These are phyloP conservation scores for Drosophila oshimai DNA, from an alignment of 1,140 invertebrate genomes.

Conservation along the genomic window DNA sequence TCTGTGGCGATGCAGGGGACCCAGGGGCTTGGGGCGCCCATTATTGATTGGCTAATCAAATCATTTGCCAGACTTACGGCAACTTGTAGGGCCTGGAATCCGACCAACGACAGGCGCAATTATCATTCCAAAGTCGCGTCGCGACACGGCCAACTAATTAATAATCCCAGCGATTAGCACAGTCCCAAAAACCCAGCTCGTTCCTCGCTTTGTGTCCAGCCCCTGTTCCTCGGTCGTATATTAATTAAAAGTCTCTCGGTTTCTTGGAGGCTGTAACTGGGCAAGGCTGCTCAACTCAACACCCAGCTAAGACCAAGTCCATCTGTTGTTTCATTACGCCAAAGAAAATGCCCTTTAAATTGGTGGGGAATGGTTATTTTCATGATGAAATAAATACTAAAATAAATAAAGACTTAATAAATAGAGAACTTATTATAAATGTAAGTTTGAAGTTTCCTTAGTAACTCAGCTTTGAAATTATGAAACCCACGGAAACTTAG, in stretches of 20 bases:
- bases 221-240: constrained; percentile 50
- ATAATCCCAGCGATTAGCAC: constrained; percentile 76
- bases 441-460: too few species aligned
- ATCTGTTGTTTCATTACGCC: constrained; percentile 28
- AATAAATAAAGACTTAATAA: too few species aligned
- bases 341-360: not conserved
- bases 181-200: constrained; percentile 7
- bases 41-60: constrained; percentile 82
- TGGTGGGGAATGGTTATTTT: too few species aligned
- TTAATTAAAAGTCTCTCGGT: constrained; percentile 69
- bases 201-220: not conserved
- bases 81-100: constrained; percentile 33
- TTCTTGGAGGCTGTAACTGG: constrained; percentile 50
- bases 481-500: too few species aligned
- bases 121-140: constrained; percentile 73
- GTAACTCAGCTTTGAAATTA: not conserved
- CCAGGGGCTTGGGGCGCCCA: constrained; percentile 35
- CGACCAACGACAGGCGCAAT: constrained; percentile 70
- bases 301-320: constrained; percentile 29
- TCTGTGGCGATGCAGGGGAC: not conserved
- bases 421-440: too few species aligned
- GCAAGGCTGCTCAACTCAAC: constrained; percentile 35
- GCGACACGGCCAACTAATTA: constrained; percentile 65
- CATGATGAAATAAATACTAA: not conserved
- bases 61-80: constrained; percentile 54